Evolutionary conservation across 37 sponge, comb jelly and placozoan species (phyloP).

Genomic region (Beroe ovata): DNA sequence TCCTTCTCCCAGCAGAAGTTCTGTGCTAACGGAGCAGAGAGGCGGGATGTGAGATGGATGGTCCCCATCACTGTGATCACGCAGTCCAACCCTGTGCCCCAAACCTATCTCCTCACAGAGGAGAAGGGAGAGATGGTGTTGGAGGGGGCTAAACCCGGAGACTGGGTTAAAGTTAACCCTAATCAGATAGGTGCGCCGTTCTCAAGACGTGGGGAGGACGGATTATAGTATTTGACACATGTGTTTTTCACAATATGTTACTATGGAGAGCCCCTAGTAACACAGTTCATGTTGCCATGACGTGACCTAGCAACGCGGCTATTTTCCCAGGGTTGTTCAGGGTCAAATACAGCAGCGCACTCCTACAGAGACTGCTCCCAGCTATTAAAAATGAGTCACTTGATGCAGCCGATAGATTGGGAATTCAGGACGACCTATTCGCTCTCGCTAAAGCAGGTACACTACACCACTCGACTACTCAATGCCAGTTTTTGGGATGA

Average conservation of each 20-base stretch:
- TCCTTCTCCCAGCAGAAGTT: slow-evolving; percentile 34
- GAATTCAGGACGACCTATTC: slow-evolving; percentile 80
- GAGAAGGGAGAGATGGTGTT: slow-evolving; percentile 84
- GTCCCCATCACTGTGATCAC: slow-evolving; percentile 59
- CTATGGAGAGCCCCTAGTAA: too few relatives aligned
- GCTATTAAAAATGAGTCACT: slow-evolving; percentile 73
- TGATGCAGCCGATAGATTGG: slow-evolving; percentile 76
- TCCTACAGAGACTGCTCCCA: slow-evolving; percentile 75
- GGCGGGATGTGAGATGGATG: slow-evolving; percentile 23
- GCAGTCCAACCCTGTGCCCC: neutral
- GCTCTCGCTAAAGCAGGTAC: slow-evolving; percentile 75
- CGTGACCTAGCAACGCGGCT: too few relatives aligned
- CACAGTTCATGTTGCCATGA: too few relatives aligned
- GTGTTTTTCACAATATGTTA: too few relatives aligned
- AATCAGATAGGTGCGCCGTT: slow-evolving; percentile 45
- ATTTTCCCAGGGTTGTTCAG: slow-evolving; percentile 88
- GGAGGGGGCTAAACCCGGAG: slow-evolving; percentile 74
- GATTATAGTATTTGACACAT: too few relatives aligned
- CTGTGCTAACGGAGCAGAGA: slow-evolving; percentile 60
- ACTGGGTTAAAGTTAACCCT: slow-evolving; percentile 68
- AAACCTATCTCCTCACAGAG: slow-evolving; percentile 70
- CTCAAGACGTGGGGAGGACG: neutral
- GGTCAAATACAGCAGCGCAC: slow-evolving; percentile 81
- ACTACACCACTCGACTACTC: too few relatives aligned
- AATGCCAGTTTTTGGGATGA: too few relatives aligned